Base-by-base conservation (phyloP, 2,113 vertebrate genomes). In the Mormoops blainvillei region DNA sequence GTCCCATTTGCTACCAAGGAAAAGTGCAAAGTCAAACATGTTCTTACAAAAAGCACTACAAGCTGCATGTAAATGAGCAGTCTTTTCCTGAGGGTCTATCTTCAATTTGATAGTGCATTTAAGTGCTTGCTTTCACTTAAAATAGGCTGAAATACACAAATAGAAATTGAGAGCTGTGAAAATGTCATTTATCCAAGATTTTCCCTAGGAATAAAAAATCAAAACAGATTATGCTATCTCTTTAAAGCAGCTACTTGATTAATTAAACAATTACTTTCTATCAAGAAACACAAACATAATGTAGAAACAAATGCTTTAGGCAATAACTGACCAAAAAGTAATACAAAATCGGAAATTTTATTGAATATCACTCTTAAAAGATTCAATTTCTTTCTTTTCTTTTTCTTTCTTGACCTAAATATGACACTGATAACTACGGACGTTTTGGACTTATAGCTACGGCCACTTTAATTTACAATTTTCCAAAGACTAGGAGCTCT, bases 11-110 rank as follows among this genome's bases (percentile, higher is more conserved):
- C 97, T 95, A 96, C 74, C 83, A 91, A 94, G 65, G 80, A 97
- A 98, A 98, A 98, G 95, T 96, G 97, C 97, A 96, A 97, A 98
- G 96, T 97, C 97, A 97, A 98, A 98, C 71, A 73, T 85, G 89
- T 96, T 96, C 89, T 97, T 93, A 97, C 84, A 95, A 95, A 96
- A 96, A 96, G 94, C 97, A 95, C 91, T 96, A 93, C 95, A 96
- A 43, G 68, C 68, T 95, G 88, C 95, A 97, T 98, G 97, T 83
- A 97, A 98, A 98, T 97, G 91, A 97, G 94, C 81, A 74, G 82
- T 73, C 88, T 97, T 97, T 97, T 97, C 97, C 97, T 97, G 85
- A 96, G 95, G 96, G 88, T 84, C 89, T 96, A 38, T 89, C 96
- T 96, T 96, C 97, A 92, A 97, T 96, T 94, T 96, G 91, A 93